Evolutionary conservation across 2,113 vertebrate genomes (phyloP).

Genomic region (Ageneiosus marmoratus): DNA sequence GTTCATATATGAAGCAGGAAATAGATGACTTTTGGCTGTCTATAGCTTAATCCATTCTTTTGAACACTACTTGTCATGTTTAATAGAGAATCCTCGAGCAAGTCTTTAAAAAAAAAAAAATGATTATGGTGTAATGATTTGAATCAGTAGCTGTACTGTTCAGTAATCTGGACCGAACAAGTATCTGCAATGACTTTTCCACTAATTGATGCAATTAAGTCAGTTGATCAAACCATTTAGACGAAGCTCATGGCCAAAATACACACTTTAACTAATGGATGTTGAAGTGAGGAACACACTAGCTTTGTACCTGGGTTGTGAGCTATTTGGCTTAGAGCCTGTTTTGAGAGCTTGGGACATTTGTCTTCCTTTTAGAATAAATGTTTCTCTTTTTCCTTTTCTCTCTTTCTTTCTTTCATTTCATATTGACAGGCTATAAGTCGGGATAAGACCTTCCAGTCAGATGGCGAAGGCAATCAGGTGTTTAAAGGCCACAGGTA

Average conservation of each 20-base stretch:
- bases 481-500: constrained; percentile 93
- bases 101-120: constrained; percentile 23
- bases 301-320: constrained; percentile 26
- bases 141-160: constrained; percentile 36
- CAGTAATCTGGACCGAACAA: constrained; percentile 21
- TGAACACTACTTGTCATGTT: constrained; percentile 53
- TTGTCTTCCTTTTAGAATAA: constrained; percentile 16
- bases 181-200: constrained; percentile 27
- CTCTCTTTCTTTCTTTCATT: not conserved
- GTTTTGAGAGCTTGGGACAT: not conserved
- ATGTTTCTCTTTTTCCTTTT: constrained; percentile 8
- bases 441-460: constrained; percentile 85
- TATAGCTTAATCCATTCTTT: constrained; percentile 27
- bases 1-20: constrained; percentile 31
- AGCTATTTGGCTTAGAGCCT: constrained; percentile 8
- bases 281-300: not conserved
- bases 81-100: constrained; percentile 47
- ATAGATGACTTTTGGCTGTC: constrained; percentile 28
- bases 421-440: constrained; percentile 72
- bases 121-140: constrained; percentile 42
- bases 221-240: constrained; percentile 54
- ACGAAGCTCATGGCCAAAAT: constrained; percentile 32
- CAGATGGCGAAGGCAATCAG: constrained; percentile 81
- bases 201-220: constrained; percentile 55
- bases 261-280: constrained; percentile 32